These are phyloP conservation scores for Montipora capitata DNA, from an alignment of 92 coral and sea anemone genomes.

Conservation along the genomic window DNA sequence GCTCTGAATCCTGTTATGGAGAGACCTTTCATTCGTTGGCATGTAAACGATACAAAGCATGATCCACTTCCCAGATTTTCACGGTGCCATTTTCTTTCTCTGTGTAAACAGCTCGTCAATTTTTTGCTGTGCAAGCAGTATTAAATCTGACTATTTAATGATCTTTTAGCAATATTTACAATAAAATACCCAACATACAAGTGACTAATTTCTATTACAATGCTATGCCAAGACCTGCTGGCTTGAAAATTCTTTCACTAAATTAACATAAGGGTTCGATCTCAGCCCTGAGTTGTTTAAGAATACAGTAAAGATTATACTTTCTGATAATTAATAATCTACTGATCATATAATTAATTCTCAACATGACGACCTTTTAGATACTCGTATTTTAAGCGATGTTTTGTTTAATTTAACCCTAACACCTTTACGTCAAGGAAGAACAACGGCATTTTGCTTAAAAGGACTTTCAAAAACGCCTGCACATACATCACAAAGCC, in stretches of 20 bases:
- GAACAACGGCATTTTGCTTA: no score
- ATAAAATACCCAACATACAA: background rate
- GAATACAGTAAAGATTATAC: background rate
- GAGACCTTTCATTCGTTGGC: no score
- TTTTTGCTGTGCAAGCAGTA: background rate
- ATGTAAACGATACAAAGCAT: no score
- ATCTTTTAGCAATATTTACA: constrained; percentile 12
- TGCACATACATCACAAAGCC: no score
- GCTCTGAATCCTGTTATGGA: no score
- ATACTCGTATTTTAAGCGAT: background rate
- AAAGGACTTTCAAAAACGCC: no score
- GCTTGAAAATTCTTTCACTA: background rate
- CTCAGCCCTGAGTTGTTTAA: background rate
- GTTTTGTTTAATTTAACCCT: background rate
- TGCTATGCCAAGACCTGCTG: constrained; percentile 40
- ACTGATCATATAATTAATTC: background rate
- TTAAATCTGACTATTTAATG: background rate
- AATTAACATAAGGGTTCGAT: background rate
- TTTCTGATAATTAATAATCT: background rate
- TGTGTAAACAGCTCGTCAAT: no score
- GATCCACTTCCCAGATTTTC: no score
- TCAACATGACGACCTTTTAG: background rate
- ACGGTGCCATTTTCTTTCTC: no score
- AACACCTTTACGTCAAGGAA: no score
- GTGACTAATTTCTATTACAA: background rate